Percentiles rank a stretch among this genome's conserved stretches.
Conservation (phyloP, 2,888 invertebrate genomes). For the Creontiades dilutus region DNA sequence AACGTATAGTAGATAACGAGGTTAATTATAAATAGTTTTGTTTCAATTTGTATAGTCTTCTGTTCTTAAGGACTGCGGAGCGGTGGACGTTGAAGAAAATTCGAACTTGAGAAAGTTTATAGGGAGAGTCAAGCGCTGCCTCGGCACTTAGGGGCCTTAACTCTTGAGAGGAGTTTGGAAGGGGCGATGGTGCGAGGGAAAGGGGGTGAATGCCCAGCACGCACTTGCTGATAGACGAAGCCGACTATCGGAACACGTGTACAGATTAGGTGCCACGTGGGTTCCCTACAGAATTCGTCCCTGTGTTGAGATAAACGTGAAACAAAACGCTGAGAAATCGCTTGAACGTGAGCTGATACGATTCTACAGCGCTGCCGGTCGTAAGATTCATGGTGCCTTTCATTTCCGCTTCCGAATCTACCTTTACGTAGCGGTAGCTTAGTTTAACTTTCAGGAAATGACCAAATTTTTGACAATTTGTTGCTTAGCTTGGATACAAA, state of each 20-base stretch:
- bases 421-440: too few species aligned
- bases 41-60: too few species aligned
- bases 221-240: neutral
- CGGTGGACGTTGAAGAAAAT: neutral
- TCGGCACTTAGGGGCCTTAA: neutral
- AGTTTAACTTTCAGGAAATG: too few species aligned
- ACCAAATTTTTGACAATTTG: too few species aligned
- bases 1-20: too few species aligned
- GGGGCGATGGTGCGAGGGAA: neutral
- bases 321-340: neutral
- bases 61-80: too few species aligned
- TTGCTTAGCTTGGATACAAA: too few species aligned
- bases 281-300: neutral
- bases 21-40: too few species aligned
- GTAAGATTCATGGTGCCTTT: too few species aligned
- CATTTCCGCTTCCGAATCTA: too few species aligned
- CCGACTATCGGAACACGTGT: neutral
- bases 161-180: neutral
- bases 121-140: neutral
- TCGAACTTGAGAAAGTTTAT: neutral
- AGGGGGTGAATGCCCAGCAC: neutral
- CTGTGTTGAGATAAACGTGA: neutral
- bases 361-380: too few species aligned
- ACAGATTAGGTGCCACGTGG: neutral
- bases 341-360: neutral